Evolutionary conservation across 2,797 vertebrate species (phyloP).

Genomic region (Acipenser oxyrinchus): DNA sequence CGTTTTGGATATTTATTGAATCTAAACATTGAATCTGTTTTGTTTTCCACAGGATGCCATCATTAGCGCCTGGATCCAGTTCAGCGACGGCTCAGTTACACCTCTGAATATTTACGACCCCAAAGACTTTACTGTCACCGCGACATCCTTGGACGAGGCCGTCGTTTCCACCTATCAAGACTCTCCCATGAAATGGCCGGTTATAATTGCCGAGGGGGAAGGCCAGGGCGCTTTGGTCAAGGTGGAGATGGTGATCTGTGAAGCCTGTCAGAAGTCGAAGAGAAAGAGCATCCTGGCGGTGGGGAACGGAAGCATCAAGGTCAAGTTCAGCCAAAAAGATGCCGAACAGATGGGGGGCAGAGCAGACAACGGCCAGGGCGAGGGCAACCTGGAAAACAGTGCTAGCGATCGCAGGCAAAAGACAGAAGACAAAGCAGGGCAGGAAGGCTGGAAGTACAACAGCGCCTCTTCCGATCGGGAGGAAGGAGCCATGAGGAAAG

Average conservation of each 20-base stretch:
- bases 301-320: slow-evolving; percentile 73
- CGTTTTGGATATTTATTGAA: no score
- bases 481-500: slow-evolving; percentile 66
- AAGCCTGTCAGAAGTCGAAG: slow-evolving; percentile 90
- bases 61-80: slow-evolving; percentile 85
- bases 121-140: slow-evolving; percentile 79
- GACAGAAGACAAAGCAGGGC: slow-evolving; percentile 36
- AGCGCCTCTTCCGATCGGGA: slow-evolving; percentile 57
- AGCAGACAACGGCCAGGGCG: slow-evolving; percentile 56
- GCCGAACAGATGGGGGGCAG: slow-evolving; percentile 45
- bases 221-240: slow-evolving; percentile 83
- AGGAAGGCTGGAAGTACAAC: slow-evolving; percentile 62
- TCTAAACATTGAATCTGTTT: background rate
- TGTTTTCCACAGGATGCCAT: slow-evolving; percentile 70
- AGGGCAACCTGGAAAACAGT: slow-evolving; percentile 60
- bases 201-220: slow-evolving; percentile 77
- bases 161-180: slow-evolving; percentile 74
- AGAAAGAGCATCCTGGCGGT: slow-evolving; percentile 83
- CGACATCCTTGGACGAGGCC: slow-evolving; percentile 79
- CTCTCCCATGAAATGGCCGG: slow-evolving; percentile 67
- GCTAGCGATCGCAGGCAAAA: slow-evolving; percentile 62
- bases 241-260: slow-evolving; percentile 88
- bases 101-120: slow-evolving; percentile 88
- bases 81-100: slow-evolving; percentile 87
- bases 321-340: slow-evolving; percentile 69